Percentiles rank a stretch among this genome's conserved stretches.
phyloP scores from a whole-genome alignment of 1,140 invertebrate genomes.

The Brachionus sp. region DNA sequence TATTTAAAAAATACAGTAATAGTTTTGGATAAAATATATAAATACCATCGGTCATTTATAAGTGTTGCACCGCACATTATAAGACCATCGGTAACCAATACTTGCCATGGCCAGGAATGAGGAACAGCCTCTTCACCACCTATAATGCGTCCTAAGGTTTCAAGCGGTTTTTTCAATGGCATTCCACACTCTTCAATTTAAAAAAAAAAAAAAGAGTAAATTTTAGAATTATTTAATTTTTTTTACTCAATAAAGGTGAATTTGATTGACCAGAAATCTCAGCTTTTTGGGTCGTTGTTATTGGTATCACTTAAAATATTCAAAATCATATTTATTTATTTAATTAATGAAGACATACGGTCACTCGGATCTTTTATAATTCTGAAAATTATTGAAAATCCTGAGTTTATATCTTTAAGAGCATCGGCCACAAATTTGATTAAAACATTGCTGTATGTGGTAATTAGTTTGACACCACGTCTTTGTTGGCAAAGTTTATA shows the following conservation, averaged over 20 bases:
- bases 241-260: neutral
- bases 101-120: slow-evolving; percentile 45
- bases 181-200: slow-evolving; percentile 13
- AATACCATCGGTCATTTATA: slow-evolving; percentile 18
- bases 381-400: slow-evolving; percentile 34
- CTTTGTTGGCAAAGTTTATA: slow-evolving; percentile 22
- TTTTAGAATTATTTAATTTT: neutral
- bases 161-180: slow-evolving; percentile 24
- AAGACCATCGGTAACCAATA: slow-evolving; percentile 15
- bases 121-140: slow-evolving; percentile 27
- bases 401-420: neutral
- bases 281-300: neutral
- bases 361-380: slow-evolving; percentile 33
- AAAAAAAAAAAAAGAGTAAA: neutral
- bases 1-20: too few species aligned
- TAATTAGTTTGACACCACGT: slow-evolving; percentile 17
- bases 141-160: neutral
- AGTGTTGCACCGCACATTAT: slow-evolving; percentile 37
- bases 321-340: neutral
- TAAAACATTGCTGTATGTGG: slow-evolving; percentile 38
- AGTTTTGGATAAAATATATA: too few species aligned
- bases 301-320: neutral
- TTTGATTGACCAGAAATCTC: neutral
- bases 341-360: neutral
- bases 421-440: slow-evolving; percentile 5